A percentile compares a stretch with the other conserved stretches of the same genome.
phyloP scores from a whole-genome alignment of 2,797 vertebrate genomes.

The Sus cebifrons region DNA sequence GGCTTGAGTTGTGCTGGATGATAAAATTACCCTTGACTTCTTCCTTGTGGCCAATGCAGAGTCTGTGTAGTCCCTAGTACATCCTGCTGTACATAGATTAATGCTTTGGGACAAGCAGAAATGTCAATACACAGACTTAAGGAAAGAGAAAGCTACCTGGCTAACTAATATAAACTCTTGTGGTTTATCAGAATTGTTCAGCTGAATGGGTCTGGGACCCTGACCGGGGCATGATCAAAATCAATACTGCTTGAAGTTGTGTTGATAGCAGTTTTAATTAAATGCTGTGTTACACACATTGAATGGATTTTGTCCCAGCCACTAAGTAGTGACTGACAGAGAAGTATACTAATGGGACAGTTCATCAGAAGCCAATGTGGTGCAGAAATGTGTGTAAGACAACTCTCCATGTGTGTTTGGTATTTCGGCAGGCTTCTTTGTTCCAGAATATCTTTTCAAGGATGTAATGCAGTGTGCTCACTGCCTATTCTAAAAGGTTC shows the following conservation, averaged over 20 bases:
- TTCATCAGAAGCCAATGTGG: neutral
- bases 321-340: constrained; percentile 25
- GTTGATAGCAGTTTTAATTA: constrained; percentile 48
- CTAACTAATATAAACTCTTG: neutral
- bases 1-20: neutral
- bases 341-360: neutral
- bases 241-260: constrained; percentile 23
- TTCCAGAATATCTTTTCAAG: constrained; percentile 14
- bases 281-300: neutral
- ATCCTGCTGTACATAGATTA: neutral
- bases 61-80: neutral
- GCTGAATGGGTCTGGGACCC: neutral
- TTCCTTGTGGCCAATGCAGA: neutral
- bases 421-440: neutral
- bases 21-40: constrained; percentile 2
- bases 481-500: neutral
- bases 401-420: neutral
- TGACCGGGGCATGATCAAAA: neutral
- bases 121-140: neutral
- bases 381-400: neutral
- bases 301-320: neutral
- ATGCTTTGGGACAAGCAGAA: neutral
- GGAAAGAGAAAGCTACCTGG: neutral
- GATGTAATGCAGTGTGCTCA: neutral
- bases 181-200: neutral